Base-by-base conservation (phyloP, 1,140 invertebrate genomes). In the Zaprionus africanus region DNA sequence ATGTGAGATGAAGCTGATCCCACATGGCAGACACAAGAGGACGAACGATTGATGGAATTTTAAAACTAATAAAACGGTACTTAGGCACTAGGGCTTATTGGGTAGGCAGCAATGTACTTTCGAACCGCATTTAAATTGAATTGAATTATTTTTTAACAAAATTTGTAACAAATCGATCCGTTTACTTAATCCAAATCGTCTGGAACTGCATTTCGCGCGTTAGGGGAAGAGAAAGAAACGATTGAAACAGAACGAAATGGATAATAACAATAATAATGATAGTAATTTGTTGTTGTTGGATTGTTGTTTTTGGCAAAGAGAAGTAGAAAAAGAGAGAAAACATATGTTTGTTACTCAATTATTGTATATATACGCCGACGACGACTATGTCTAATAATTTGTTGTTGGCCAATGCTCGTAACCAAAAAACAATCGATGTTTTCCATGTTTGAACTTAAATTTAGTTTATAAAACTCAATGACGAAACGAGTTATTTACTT, bases 401-500 rank as follows among this genome's bases (percentile, higher is more conserved):
- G 31, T 34, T 70, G 76, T 78, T 78, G 84, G 81, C 80, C 83
- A 87, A 82, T 75, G 57, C 41, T 79, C 75, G 73, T 68, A 81
- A 76, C 78, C 81, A 78, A 84, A 81, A 79, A 77, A 76, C 69
- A 88, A 70, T 49, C 71, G 38, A 43, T 59, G 15, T 24, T 34
- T 15, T 41, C 13, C 53, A 26, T 53, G 4, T 57, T 71, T 80
- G 61, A 90, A 88, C 84, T 88, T 88, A 88, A 90, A 84, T 66
- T 69, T 84, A 79, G 81, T 76, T 74, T 72, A 63, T 54, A 67
- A 60, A 83, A 79, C 85, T 84, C 81, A 82, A 76, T 75, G 75
- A 85, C 63, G 65, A 63, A 82, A 82, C 68, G 77, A 83, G 91
- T 81, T 92, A 92, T 92, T 97, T 97, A 95, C 96, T 96, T 95